phyloP scores from a whole-genome alignment of 1,140 invertebrate genomes.

The Dreissena polymorpha region DNA sequence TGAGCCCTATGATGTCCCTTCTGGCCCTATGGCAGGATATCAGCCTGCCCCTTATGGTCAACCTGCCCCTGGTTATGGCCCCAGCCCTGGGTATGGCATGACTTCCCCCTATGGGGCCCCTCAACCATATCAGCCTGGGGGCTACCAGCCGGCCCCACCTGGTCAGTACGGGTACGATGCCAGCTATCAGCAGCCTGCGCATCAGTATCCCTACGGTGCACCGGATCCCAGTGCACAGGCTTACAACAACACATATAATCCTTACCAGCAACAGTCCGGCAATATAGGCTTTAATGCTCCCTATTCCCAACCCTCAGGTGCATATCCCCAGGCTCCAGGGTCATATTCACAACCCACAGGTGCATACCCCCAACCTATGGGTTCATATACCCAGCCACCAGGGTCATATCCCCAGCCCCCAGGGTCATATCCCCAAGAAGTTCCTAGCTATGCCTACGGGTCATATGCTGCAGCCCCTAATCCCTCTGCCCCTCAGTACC shows the following conservation, averaged over 20 bases:
- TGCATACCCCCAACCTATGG: background rate
- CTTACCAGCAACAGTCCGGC: constrained; percentile 23
- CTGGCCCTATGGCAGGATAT: background rate
- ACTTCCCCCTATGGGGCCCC: background rate
- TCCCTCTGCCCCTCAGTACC: background rate
- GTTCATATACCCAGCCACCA: constrained; percentile 16
- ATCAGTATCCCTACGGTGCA: constrained; percentile 26
- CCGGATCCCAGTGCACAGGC: background rate
- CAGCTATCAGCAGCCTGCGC: constrained; percentile 45
- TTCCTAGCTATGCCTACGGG: no score
- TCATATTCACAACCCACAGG: constrained; percentile 5
- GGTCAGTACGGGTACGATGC: constrained; percentile 30
- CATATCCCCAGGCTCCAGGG: background rate
- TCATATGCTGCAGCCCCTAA: background rate
- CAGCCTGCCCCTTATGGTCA: constrained; percentile 23
- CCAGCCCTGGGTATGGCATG: background rate
- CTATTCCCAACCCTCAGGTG: constrained; percentile 12
- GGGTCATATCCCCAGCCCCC: constrained; percentile 30
- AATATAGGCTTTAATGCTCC: background rate
- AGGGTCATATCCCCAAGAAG: no score
- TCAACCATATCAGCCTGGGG: background rate
- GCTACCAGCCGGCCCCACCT: constrained; percentile 24
- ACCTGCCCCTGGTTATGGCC: background rate
- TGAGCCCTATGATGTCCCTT: constrained; percentile 10
- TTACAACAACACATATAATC: background rate